Evolutionary conservation across 2,113 vertebrate genomes (phyloP), one percentile per base, ranked within the genome.

Genomic region (Albula goreensis): DNA sequence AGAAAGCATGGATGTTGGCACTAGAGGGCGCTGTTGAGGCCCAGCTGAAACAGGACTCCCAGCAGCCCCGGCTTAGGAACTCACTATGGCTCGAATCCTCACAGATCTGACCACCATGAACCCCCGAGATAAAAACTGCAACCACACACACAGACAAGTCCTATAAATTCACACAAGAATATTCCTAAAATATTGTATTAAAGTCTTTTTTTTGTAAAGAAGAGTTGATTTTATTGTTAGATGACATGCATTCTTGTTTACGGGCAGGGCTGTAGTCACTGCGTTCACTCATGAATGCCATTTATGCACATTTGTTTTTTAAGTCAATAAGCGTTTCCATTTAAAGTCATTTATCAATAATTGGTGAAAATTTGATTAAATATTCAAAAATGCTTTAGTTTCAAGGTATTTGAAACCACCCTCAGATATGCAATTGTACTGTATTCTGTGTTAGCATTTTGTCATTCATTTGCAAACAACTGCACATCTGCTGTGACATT

Each of bases 1-100:
- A 99, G 97, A 97, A 94, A 95, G 92, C 81, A 70, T 97, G 97
- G 97, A 95, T 97, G 88, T 93, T 94, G 66, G 95, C 97, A 92
- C 95, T 97, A 88, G 95, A 96, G 93, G 93, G 31, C 4, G 96
- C 97, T 31, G 91, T 94, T 52, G 87, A 95, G 15, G 89, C 90
- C 5, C 88, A 93, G 91, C 89, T 93, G 92, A 94, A 92, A 89
- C 92, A 89, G 88, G 93, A 94, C 88, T 94, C 88, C 87, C 90
- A 91, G 90, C 92, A 94, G 83, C 86, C 89, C 0, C 90, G 92
- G 12, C 79, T 91, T 74, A 94, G 91, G 85, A 93, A 89, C 91
- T 52, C 93, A 83, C 74, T 90, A 88, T 95, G 94, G 91, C 88
- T 96, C 80, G 95, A 96, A 92, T 96, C 95, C 0, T 94, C 93